These are phyloP conservation scores for Drosophila lowei DNA, from an alignment of 1,140 invertebrate genomes.

Conservation along the genomic window DNA sequence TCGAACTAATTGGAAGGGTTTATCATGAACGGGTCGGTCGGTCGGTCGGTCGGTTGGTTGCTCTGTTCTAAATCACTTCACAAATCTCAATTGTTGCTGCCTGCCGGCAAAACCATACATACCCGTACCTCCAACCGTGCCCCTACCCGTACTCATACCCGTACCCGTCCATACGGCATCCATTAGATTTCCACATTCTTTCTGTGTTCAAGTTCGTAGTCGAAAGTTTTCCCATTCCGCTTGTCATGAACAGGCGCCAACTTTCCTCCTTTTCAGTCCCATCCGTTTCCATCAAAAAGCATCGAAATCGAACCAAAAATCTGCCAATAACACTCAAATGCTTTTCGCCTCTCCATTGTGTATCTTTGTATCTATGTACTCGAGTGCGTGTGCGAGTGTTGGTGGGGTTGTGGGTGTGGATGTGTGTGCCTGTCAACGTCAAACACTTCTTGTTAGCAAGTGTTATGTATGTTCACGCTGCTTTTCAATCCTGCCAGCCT, in stretches of 20 bases:
- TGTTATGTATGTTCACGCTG: conserved; percentile 45
- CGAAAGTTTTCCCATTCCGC: conserved; percentile 8
- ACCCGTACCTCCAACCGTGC: too few relatives aligned
- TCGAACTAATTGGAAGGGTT: conserved; percentile 2
- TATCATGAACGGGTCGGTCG: not conserved
- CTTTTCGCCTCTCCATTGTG: conserved; percentile 17
- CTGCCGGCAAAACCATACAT: too few relatives aligned
- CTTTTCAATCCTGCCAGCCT: conserved; percentile 43
- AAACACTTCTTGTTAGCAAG: conserved; percentile 66
- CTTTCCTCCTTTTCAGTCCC: conserved; percentile 1
- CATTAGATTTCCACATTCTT: not conserved
- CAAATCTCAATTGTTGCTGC: not conserved
- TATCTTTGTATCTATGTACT: conserved; percentile 10
- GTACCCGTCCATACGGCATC: too few relatives aligned
- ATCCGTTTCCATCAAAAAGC: conserved; percentile 19
- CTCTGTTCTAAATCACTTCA: not conserved
- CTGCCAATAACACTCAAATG: conserved; percentile 57
- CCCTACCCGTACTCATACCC: too few relatives aligned
- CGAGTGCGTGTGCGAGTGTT: conserved; percentile 1
- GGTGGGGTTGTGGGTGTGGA: conserved; percentile 11
- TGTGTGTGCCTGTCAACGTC: conserved; percentile 44
- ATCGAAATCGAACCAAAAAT: conserved; percentile 38
- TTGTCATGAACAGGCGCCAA: conserved; percentile 25
- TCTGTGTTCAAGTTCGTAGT: not conserved
- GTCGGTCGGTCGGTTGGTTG: too few relatives aligned